phyloP scores from a whole-genome alignment of 2,113 vertebrate genomes.

The Varanus komodoensis region DNA sequence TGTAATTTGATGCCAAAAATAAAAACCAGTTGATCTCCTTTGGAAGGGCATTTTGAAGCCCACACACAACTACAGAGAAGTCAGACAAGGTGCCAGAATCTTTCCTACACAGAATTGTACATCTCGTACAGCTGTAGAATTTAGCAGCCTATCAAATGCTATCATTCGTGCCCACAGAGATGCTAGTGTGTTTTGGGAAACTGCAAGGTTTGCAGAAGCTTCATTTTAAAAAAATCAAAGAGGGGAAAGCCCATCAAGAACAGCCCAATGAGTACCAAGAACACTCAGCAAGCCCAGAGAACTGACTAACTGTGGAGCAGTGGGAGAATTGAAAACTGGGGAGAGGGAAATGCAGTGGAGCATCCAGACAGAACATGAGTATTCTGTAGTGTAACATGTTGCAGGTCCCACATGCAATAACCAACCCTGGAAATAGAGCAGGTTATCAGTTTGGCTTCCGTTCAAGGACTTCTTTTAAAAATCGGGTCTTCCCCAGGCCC shows the following conservation, averaged over 20 bases:
- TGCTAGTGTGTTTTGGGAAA: background rate
- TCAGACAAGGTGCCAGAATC: too few species aligned
- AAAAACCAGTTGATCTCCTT: too few species aligned
- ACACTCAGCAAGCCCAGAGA: background rate
- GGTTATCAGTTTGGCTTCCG: background rate
- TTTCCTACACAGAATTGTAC: background rate
- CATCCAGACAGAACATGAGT: background rate
- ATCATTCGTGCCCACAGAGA: too few species aligned
- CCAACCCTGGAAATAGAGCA: background rate
- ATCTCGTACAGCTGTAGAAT: background rate
- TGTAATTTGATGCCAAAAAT: too few species aligned
- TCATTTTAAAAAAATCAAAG: background rate
- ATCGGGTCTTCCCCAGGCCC: too few species aligned
- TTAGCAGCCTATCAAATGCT: background rate
- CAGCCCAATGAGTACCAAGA: background rate
- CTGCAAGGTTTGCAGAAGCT: background rate
- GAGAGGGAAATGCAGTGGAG: too few species aligned
- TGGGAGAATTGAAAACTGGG: background rate
- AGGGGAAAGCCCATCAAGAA: background rate
- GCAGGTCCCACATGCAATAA: background rate
- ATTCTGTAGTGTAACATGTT: background rate
- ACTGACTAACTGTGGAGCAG: background rate
- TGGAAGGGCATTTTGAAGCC: too few species aligned
- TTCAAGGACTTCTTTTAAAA: background rate
- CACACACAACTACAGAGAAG: too few species aligned